phyloP scores from a whole-genome alignment of 1,140 invertebrate species.

The Drosophila yakuba region DNA sequence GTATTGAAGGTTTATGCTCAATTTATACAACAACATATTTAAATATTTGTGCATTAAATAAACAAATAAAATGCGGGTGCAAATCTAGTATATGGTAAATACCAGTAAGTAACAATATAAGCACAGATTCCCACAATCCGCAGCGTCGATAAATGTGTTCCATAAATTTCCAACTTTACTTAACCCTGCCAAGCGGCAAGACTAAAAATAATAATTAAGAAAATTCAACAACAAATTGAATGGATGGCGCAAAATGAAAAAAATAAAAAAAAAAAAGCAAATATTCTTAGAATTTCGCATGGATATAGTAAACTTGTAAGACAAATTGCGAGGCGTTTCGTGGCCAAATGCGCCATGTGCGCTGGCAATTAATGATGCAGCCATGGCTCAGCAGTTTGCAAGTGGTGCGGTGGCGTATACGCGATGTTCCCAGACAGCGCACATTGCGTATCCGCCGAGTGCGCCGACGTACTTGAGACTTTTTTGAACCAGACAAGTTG shows the following conservation, averaged over 20 bases:
- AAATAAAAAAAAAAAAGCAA: not conserved
- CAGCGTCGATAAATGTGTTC: not conserved
- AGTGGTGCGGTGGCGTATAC: constrained; percentile 60
- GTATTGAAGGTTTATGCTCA: too few species aligned
- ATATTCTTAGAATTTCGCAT: constrained; percentile 39
- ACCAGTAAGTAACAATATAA: not conserved
- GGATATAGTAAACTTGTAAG: constrained; percentile 48
- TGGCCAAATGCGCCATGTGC: constrained; percentile 19
- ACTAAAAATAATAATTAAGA: constrained; percentile 27
- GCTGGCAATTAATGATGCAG: constrained; percentile 67
- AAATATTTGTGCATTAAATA: too few species aligned
- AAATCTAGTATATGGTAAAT: too few species aligned
- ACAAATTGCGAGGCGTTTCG: constrained; percentile 48
- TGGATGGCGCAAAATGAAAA: not conserved
- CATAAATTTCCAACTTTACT: constrained; percentile 3
- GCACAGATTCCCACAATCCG: not conserved
- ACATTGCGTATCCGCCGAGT: constrained; percentile 63
- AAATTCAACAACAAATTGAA: constrained; percentile 23
- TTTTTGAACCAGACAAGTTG: constrained; percentile 4
- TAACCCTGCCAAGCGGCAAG: not conserved
- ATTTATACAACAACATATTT: too few species aligned
- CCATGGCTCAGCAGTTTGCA: constrained; percentile 72
- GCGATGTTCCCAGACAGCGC: constrained; percentile 55
- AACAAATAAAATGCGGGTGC: too few species aligned
- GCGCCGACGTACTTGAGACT: constrained; percentile 47